Conservation (phyloP, 2,888 invertebrate species). For the Conomelus anceps region DNA sequence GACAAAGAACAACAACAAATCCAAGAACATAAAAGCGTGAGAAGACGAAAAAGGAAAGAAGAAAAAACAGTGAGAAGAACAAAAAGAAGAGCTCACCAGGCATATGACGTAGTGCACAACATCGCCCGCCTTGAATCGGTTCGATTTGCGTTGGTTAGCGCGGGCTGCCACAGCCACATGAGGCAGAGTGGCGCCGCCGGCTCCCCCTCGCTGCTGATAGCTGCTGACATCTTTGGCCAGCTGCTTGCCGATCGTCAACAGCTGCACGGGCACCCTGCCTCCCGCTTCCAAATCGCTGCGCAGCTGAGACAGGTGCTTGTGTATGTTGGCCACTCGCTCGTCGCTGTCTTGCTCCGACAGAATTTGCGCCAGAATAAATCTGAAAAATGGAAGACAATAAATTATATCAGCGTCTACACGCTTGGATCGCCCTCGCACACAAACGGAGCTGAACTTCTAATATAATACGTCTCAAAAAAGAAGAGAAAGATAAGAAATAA, state of each 20-base stretch:
- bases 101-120: constrained; percentile 95
- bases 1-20: too few species aligned
- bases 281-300: constrained; percentile 60
- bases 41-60: too few species aligned
- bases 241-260: constrained; percentile 87
- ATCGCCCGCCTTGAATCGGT: constrained; percentile 85
- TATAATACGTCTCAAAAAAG: too few species aligned
- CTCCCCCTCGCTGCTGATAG: not conserved
- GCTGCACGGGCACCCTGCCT: constrained; percentile 62
- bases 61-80: too few species aligned
- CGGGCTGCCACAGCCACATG: constrained; percentile 91
- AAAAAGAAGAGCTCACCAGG: constrained; percentile 46
- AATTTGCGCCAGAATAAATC: constrained; percentile 73
- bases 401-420: not conserved
- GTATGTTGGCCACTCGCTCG: constrained; percentile 77
- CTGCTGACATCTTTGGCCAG: constrained; percentile 65
- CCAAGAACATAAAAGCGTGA: too few species aligned
- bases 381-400: constrained; percentile 34
- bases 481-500: too few species aligned
- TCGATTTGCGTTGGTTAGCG: constrained; percentile 71
- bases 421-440: too few species aligned
- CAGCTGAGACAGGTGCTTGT: constrained; percentile 67
- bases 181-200: not conserved
- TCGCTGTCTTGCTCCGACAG: constrained; percentile 74
- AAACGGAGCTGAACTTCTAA: too few species aligned